phyloP scores from a whole-genome alignment of 2,113 vertebrate species.

The Aptenodytes patagonicus region DNA sequence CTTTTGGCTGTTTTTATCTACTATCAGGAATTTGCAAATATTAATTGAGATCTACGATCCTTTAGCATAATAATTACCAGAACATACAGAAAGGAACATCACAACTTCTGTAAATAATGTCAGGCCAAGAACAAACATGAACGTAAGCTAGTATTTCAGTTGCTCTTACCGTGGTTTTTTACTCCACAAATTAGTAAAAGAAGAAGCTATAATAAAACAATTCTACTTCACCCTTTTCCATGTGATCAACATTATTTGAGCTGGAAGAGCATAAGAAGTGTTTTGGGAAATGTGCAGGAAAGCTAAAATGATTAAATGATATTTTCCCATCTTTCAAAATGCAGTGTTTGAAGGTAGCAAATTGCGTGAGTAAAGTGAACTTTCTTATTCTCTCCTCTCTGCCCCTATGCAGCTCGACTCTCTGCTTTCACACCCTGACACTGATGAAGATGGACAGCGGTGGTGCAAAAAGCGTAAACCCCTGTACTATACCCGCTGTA shows the following conservation, averaged over 20 bases:
- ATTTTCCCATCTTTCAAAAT: neutral
- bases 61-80: neutral
- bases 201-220: neutral
- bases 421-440: neutral
- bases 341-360: neutral
- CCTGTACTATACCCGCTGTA: neutral
- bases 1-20: constrained; percentile 35
- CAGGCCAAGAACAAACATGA: neutral
- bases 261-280: neutral
- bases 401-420: neutral
- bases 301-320: neutral
- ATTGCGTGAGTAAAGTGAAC: neutral
- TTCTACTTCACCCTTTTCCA: neutral
- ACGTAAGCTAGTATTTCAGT: neutral
- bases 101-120: neutral
- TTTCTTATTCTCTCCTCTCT: neutral
- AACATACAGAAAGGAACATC: neutral
- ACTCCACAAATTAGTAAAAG: neutral
- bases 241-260: neutral
- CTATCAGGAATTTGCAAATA: neutral
- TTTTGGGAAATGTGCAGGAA: neutral
- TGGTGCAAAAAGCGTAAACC: neutral
- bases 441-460: neutral
- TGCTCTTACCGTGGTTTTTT: neutral
- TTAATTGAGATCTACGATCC: neutral